phyloP scores from a whole-genome alignment of 2,888 invertebrate species.

The Apantesis nais region DNA sequence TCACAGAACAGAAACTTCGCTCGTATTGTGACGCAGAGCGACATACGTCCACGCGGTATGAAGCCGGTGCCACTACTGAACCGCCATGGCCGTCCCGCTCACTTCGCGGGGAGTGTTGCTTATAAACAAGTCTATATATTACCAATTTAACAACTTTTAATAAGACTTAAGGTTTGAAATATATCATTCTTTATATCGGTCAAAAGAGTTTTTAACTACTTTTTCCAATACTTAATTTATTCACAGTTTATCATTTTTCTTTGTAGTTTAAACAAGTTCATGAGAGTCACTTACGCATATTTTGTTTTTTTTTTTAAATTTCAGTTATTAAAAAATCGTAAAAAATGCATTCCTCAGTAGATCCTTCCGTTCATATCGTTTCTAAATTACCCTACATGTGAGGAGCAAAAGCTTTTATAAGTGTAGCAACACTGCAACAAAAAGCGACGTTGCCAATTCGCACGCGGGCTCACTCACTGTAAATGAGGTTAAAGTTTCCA shows the following conservation, averaged over 20 bases:
- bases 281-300: background rate
- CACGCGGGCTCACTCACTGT: slow-evolving; percentile 60
- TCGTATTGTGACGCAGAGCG: slow-evolving; percentile 34
- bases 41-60: slow-evolving; percentile 42
- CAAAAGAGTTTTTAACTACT: background rate
- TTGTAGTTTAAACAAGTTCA: background rate
- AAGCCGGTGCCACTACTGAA: slow-evolving; percentile 50
- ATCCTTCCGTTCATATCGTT: background rate
- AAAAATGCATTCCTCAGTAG: slow-evolving; percentile 10
- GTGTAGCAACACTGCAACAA: slow-evolving; percentile 57
- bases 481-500: slow-evolving; percentile 85
- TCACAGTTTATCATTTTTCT: background rate
- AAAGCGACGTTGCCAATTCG: slow-evolving; percentile 80
- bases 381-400: slow-evolving; percentile 49
- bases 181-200: background rate
- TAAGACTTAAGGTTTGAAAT: background rate
- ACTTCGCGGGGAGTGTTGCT: slow-evolving; percentile 67
- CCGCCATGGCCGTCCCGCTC: slow-evolving; percentile 76
- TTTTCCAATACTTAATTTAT: background rate
- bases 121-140: slow-evolving; percentile 22
- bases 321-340: background rate
- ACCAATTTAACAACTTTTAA: slow-evolving; percentile 18
- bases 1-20: slow-evolving; percentile 61
- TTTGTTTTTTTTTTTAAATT: background rate
- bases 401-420: slow-evolving; percentile 61